Conservation (phyloP, 2,797 vertebrate species). For the Chelmon rostratus region DNA sequence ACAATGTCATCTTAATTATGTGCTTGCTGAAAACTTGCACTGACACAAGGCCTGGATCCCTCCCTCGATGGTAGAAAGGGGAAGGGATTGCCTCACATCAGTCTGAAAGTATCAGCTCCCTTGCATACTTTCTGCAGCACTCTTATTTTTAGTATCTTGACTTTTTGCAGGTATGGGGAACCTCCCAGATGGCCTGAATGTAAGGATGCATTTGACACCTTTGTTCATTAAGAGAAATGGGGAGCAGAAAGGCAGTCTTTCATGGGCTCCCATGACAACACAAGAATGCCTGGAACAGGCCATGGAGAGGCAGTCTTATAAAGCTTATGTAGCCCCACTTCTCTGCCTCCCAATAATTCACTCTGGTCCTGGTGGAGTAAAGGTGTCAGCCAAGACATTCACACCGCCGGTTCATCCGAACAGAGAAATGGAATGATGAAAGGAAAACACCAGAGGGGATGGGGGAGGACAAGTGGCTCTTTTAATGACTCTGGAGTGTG, state of each 20-base stretch:
- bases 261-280: slow-evolving; percentile 76
- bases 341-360: slow-evolving; percentile 81
- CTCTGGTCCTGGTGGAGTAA: slow-evolving; percentile 78
- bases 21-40: slow-evolving; percentile 64
- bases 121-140: slow-evolving; percentile 60
- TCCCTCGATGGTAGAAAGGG: slow-evolving; percentile 57
- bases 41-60: slow-evolving; percentile 48
- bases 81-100: slow-evolving; percentile 47
- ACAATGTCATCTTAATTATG: slow-evolving; percentile 82
- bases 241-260: slow-evolving; percentile 74
- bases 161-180: slow-evolving; percentile 71
- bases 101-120: slow-evolving; percentile 51
- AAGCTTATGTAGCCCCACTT: slow-evolving; percentile 75
- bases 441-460: slow-evolving; percentile 78
- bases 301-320: slow-evolving; percentile 68
- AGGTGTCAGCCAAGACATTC: slow-evolving; percentile 77
- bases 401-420: slow-evolving; percentile 64
- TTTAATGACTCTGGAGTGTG: slow-evolving; percentile 81
- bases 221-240: slow-evolving; percentile 85
- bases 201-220: slow-evolving; percentile 82
- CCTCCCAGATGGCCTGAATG: slow-evolving; percentile 81
- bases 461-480: slow-evolving; percentile 75
- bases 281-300: slow-evolving; percentile 53
- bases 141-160: slow-evolving; percentile 83
- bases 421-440: slow-evolving; percentile 73